phyloP scores from a whole-genome alignment of 2,888 invertebrate species.

The Clunio marinus region DNA sequence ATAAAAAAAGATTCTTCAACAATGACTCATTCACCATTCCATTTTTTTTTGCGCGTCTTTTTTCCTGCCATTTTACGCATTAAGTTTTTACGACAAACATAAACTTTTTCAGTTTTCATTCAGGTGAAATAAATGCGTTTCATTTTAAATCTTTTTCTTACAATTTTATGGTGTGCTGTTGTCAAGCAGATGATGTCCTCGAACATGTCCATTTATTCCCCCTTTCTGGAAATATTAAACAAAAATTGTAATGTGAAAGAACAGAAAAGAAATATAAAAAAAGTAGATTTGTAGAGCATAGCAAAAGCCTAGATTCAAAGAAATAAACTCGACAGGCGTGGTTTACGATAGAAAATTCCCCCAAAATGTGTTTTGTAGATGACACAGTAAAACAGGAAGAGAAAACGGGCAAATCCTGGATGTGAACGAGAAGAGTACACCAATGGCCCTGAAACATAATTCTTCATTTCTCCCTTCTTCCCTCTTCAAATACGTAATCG shows the following conservation, averaged over 20 bases:
- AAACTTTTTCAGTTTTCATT: background rate
- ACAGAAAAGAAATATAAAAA: background rate
- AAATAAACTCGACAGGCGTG: slow-evolving; percentile 28
- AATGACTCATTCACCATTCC: slow-evolving; percentile 22
- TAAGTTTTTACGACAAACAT: background rate
- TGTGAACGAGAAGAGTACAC: background rate
- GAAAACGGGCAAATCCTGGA: background rate
- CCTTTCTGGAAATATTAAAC: background rate
- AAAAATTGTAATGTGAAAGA: background rate
- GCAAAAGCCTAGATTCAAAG: background rate
- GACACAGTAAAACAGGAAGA: slow-evolving; percentile 13
- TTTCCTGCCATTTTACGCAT: slow-evolving; percentile 4
- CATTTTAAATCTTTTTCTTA: background rate
- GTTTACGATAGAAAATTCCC: slow-evolving; percentile 14
- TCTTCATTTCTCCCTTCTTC: background rate
- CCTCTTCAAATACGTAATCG: background rate
- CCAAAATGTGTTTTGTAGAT: background rate
- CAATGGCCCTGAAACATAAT: slow-evolving; percentile 36
- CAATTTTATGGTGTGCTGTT: background rate
- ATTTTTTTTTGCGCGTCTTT: slow-evolving; percentile 14
- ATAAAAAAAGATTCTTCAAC: no score
- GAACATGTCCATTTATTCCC: background rate
- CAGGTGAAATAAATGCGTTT: slow-evolving; percentile 32
- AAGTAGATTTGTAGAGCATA: slow-evolving; percentile 33
- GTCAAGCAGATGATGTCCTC: background rate